Evolutionary conservation across 1,140 invertebrate genomes (phyloP).

Genomic region (Ditylenchus dipsaci): DNA sequence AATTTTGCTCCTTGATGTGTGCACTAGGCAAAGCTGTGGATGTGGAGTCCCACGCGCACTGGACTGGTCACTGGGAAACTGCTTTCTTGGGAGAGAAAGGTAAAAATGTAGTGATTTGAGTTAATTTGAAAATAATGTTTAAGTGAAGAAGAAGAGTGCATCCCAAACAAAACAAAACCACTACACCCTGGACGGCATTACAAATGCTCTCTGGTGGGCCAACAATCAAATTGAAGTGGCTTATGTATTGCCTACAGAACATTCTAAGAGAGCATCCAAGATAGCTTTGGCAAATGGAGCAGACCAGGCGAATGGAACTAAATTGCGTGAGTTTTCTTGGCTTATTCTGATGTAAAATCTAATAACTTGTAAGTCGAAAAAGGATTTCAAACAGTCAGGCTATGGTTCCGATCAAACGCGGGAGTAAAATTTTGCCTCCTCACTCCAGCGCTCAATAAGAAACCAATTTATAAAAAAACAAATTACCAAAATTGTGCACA

Average conservation of each 20-base stretch:
- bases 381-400: too few species aligned
- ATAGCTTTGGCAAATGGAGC: background rate
- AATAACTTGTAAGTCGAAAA: too few species aligned
- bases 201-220: slow-evolving; percentile 45
- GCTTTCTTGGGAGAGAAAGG: slow-evolving; percentile 29
- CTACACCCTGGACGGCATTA: slow-evolving; percentile 49
- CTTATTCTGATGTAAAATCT: too few species aligned
- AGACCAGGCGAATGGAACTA: too few species aligned
- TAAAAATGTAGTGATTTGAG: background rate
- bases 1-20: slow-evolving; percentile 48
- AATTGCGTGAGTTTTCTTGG: too few species aligned
- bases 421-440: too few species aligned
- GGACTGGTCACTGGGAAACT: slow-evolving; percentile 53
- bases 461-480: too few species aligned
- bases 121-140: background rate
- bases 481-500: too few species aligned
- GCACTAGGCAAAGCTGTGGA: slow-evolving; percentile 46
- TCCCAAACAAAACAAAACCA: slow-evolving; percentile 19
- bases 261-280: slow-evolving; percentile 9
- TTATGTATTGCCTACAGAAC: slow-evolving; percentile 50
- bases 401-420: too few species aligned
- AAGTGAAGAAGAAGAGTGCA: background rate
- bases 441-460: too few species aligned
- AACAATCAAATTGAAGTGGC: slow-evolving; percentile 51
- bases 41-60: slow-evolving; percentile 32